Conservation (phyloP, 2,888 invertebrate species). For the Lordiphosa andalusiaca region DNA sequence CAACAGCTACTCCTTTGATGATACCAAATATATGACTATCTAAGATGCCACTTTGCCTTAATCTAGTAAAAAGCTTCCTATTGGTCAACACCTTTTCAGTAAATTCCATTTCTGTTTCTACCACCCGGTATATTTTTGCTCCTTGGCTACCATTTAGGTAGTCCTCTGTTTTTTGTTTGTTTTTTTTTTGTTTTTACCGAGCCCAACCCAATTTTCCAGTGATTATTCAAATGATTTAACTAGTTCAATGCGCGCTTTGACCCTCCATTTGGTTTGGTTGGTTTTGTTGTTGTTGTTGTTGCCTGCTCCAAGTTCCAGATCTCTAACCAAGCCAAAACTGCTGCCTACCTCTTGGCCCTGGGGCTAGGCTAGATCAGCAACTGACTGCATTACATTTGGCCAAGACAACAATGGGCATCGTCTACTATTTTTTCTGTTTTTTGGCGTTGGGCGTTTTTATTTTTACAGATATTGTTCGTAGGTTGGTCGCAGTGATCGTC, state of each 20-base stretch:
- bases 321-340: no score
- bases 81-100: no score
- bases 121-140: no score
- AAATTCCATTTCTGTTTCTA: no score
- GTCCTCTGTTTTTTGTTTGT: neutral
- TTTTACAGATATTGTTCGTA: conserved; percentile 78
- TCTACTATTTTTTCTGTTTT: conserved; percentile 41
- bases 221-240: conserved; percentile 60
- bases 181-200: neutral
- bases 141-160: conserved; percentile 9
- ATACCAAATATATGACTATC: no score
- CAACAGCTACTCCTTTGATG: no score
- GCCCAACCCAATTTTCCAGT: conserved; percentile 23
- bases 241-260: conserved; percentile 36
- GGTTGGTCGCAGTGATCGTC: conserved; percentile 29
- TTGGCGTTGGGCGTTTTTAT: conserved; percentile 78
- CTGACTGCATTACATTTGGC: conserved; percentile 64
- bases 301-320: neutral
- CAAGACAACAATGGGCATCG: conserved; percentile 68
- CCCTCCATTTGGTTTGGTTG: conserved; percentile 10
- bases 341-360: conserved; percentile 1
- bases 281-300: no score
- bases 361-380: conserved; percentile 28
- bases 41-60: no score
- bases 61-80: no score